Evolutionary conservation across 53 echinoderm and acorn worm genomes (phyloP).

Genomic region (Astropecten irregularis): DNA sequence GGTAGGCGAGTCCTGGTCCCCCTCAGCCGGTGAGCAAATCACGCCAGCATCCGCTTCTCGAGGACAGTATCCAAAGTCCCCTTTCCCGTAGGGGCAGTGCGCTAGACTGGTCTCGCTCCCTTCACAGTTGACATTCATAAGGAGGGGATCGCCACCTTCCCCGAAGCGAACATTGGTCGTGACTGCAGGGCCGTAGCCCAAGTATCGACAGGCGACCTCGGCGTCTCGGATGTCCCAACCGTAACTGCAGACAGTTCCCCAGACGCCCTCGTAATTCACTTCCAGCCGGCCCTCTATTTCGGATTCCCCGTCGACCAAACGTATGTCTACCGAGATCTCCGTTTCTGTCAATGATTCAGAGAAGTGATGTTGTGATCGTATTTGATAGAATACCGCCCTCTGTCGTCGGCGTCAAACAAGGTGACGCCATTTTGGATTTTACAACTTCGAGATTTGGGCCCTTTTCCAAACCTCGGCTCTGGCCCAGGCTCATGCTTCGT

Average conservation of each 20-base stretch:
- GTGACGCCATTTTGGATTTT: no score
- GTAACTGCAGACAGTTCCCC: slow-evolving; percentile 13
- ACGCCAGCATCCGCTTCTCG: slow-evolving; percentile 45
- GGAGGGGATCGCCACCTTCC: slow-evolving; percentile 30
- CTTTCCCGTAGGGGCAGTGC: slow-evolving; percentile 21
- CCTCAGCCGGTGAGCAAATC: no score
- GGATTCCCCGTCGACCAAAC: neutral
- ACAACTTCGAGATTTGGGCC: no score
- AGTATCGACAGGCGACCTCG: neutral
- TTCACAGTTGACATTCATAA: slow-evolving; percentile 43
- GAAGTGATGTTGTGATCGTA: no score
- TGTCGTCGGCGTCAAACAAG: no score
- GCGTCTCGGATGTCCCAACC: slow-evolving; percentile 5
- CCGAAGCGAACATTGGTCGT: slow-evolving; percentile 26
- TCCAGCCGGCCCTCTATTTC: neutral
- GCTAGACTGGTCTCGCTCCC: slow-evolving; percentile 47
- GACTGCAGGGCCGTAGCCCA: neutral
- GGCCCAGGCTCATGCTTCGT: no score
- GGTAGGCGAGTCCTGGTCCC: no score
- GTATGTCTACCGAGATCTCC: no score
- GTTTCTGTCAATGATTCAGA: no score
- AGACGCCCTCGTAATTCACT: neutral
- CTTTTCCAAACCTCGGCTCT: no score
- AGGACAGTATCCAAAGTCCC: slow-evolving; percentile 34
- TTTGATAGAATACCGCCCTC: no score